Percentiles rank a stretch among this genome's conserved stretches.
These are phyloP conservation scores for Acipenser ruthenus DNA, from an alignment of 2,797 vertebrate species.

Conservation along the genomic window DNA sequence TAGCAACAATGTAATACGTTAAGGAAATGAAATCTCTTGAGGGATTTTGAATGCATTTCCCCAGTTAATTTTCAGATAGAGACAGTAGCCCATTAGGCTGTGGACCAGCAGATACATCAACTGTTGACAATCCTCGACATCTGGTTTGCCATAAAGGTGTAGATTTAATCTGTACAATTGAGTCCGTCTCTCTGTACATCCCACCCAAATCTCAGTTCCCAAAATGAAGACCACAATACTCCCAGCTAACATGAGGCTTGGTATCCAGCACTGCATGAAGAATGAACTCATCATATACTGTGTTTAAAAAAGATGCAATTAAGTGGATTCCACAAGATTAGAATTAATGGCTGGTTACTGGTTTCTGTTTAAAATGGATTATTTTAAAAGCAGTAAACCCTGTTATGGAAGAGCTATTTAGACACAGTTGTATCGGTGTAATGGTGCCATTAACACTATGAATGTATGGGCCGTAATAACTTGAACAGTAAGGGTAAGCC, in stretches of 20 bases:
- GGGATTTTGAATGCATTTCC: too few relatives aligned
- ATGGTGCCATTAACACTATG: constrained; percentile 16
- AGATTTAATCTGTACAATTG: constrained; percentile 1
- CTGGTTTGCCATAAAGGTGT: constrained; percentile 16
- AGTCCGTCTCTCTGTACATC: constrained; percentile 2
- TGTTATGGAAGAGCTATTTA: constrained; percentile 23
- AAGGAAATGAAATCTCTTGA: too few relatives aligned
- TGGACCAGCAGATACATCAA: constrained; percentile 13
- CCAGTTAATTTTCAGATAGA: too few relatives aligned
- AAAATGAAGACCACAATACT: not conserved
- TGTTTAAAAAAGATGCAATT: constrained; percentile 21
- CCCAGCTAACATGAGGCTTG: too few relatives aligned
- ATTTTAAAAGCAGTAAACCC: constrained; percentile 26
- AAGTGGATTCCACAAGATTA: constrained; percentile 27
- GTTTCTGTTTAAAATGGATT: constrained; percentile 34
- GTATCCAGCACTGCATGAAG: constrained; percentile 4
- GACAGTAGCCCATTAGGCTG: not conserved
- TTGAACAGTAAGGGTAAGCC: not conserved
- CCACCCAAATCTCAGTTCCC: not conserved
- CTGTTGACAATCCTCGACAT: not conserved
- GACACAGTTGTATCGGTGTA: constrained; percentile 16
- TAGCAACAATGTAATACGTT: too few relatives aligned
- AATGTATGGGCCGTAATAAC: constrained; percentile 15
- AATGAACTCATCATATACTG: constrained; percentile 5
- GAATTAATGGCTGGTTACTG: constrained; percentile 24